Base-by-base conservation (phyloP, 2,888 invertebrate species). In the Itoplectis maculator region DNA sequence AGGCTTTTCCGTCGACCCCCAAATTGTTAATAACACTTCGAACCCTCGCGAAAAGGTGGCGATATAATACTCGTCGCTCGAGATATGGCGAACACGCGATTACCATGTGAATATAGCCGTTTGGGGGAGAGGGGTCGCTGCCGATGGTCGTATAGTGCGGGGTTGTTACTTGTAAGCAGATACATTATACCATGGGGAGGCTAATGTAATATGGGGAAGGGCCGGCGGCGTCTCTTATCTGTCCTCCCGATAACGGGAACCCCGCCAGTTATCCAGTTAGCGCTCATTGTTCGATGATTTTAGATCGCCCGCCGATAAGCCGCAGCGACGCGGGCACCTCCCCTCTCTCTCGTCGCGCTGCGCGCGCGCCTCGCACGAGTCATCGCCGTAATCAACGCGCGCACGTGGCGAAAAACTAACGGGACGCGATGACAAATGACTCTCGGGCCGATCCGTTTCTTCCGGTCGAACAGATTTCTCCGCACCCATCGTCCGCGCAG, bases 81-180 rank as follows among this genome's bases (percentile, higher is more conserved):
- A 51, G 87, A 87, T 88, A 89, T 89, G 87, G 85, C 86, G 84
- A 88, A 88, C 86, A 88, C 88, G 88, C 90, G n/a, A 92, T 92
- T 92, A 92, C 90, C 92, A 92, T 92, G 90, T 91, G 92, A 92
- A 92, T 92, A 91, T 90, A 91, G 91, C 90, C 88, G 88, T 90
- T 81, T 54, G 51, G 20, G 15, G 11, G 79, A 82, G 84, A 83
- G 86, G 86, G 82, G 87, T 77, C 69, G 77, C 74, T 70, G 47
- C 20, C 35, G 54, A 63, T 72, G 70, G 66, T 29, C 29, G 29
- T 29, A 5, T 5, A 29, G 29, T 40, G 79, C 56, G 76, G 59
- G 77, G 68, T 61, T 45, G 73, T 84, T 5, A 84, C 78, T 84
- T 86, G 86, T 87, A 88, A 89, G 90, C 87, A 86, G 90, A 91